Evolutionary conservation across 2,888 invertebrate genomes (phyloP), one percentile per base, ranked within the genome.

Genomic region (Ptilodon capucinus): DNA sequence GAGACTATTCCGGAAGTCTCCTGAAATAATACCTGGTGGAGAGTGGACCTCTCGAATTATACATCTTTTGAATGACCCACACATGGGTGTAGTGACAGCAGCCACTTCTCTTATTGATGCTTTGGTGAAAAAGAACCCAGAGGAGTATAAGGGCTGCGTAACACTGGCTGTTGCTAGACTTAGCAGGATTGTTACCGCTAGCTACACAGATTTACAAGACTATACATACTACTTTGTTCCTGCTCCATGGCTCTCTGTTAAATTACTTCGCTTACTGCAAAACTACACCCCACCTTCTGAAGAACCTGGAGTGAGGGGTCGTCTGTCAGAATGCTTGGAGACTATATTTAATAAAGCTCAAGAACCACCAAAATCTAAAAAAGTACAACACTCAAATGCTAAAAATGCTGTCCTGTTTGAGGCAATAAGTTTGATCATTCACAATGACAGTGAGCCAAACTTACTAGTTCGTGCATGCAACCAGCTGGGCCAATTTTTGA

Each of bases 141-240:
- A 99, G 55, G 99, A 99, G 86, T 99, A 99, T 83, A 99, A 99
- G 87, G 99, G 99, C 56, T 99, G 99, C 86, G 99, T 99, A 17
- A 98, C 98, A 68, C 92, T 99, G 55, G 99, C 99, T 49, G 99
- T 99, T 40, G 99, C 99, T 17, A 94, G 99, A 72, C 92, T 99
- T 34, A 98, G 98, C 82, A 93, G 99, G 79, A 99, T 99, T 92
- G 99, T 99, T 6, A 99, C 99, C 46, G 97, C 99, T 40, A 99
- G 98, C 76, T 99, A 99, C 79, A 99, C 99, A 64, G 99, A 99
- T 91, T 93, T 99, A 60, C 99, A 99, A 92, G 99, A 99, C 91
- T 99, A 99, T 83, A 99, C 99, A 3, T 99, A 99, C 86, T 99
- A 99, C 84, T 99, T 99, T 93, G 99, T 99, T 55, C 99, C 99